Evolutionary conservation across 1,140 invertebrate genomes (phyloP).

Genomic region (Metopolophium dirhodum): DNA sequence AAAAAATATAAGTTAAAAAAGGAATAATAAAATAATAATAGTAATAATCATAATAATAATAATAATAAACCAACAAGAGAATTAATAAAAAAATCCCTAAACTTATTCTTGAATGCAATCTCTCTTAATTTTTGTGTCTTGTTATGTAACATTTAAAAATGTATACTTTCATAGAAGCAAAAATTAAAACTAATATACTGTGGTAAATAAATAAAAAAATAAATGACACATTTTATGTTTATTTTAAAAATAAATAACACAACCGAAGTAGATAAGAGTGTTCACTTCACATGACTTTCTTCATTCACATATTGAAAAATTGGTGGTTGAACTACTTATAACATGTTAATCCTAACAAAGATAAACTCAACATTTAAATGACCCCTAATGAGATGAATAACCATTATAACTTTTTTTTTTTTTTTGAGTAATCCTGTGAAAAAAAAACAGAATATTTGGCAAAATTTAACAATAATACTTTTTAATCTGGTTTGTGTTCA

Average conservation of each 20-base stretch:
- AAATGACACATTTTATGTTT: constrained; percentile 53
- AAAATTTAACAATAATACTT: background rate
- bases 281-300: constrained; percentile 37
- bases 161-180: background rate
- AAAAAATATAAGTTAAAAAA: constrained; percentile 44
- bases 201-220: constrained; percentile 48
- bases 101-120: constrained; percentile 32
- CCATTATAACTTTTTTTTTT: constrained; percentile 38
- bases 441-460: constrained; percentile 29
- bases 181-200: constrained; percentile 33
- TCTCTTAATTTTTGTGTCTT: constrained; percentile 23
- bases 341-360: constrained; percentile 48
- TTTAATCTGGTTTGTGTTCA: background rate
- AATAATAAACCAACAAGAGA: constrained; percentile 48
- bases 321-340: constrained; percentile 44
- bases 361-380: constrained; percentile 55
- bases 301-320: constrained; percentile 42
- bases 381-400: constrained; percentile 30
- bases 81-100: constrained; percentile 7
- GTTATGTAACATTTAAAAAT: constrained; percentile 27
- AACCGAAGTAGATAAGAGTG: constrained; percentile 39
- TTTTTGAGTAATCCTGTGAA: constrained; percentile 49
- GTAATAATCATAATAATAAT: background rate
- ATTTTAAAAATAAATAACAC: constrained; percentile 57
- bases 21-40: constrained; percentile 32